Percentiles rank a stretch among this genome's conserved stretches.
phyloP scores from a whole-genome alignment of 2,113 vertebrate species.

The Sialia sialis region DNA sequence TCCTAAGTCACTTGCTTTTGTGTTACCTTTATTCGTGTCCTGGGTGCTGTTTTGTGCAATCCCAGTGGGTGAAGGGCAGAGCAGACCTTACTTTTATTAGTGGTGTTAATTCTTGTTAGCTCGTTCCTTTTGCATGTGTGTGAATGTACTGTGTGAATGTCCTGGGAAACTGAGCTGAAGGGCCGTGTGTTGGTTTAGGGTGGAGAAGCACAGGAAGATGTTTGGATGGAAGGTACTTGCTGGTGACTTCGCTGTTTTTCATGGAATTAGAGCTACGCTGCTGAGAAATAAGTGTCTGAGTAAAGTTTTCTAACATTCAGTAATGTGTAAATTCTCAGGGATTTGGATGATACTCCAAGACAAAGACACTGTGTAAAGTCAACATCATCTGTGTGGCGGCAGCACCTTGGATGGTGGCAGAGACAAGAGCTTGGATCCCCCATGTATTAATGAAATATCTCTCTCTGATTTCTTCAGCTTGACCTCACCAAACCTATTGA shows the following conservation, averaged over 20 bases:
- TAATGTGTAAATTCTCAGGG: background rate
- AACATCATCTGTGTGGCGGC: background rate
- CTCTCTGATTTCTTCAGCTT: conserved; percentile 73
- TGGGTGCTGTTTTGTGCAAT: background rate
- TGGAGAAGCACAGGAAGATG: background rate
- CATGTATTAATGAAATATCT: background rate
- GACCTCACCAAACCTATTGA: conserved; percentile 92
- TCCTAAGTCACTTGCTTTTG: background rate
- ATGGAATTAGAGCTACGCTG: background rate
- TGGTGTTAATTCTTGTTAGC: background rate
- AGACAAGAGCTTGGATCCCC: background rate
- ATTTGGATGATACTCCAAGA: background rate
- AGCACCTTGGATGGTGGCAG: background rate
- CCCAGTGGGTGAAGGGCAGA: background rate
- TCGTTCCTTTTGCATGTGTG: background rate
- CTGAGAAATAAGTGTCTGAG: background rate
- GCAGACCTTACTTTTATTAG: background rate
- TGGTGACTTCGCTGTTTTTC: background rate
- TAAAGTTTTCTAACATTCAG: background rate
- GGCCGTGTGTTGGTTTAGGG: background rate
- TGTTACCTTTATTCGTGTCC: background rate
- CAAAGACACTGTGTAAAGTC: background rate
- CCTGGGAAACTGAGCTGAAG: background rate
- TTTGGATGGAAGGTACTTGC: background rate
- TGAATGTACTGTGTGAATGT: background rate